These are phyloP conservation scores for Sparidentex hasta DNA, from an alignment of 2,797 vertebrate genomes.

Conservation along the genomic window DNA sequence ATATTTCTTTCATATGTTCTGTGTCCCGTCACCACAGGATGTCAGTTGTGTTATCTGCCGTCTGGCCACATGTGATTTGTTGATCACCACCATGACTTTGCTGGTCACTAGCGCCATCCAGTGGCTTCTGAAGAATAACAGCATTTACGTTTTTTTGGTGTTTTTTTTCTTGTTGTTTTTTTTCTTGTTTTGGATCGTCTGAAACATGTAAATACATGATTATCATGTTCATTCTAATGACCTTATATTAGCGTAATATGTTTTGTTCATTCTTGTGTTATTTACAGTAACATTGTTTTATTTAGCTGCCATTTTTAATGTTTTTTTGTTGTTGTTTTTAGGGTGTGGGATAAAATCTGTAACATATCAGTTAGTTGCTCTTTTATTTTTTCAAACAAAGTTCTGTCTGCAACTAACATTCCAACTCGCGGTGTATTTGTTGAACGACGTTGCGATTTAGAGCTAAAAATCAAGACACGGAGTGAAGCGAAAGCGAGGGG, in stretches of 20 bases:
- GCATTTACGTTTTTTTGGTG: constrained; percentile 37
- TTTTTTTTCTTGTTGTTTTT: not conserved
- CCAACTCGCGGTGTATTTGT: constrained; percentile 47
- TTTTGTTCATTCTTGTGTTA: constrained; percentile 66
- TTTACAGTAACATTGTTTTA: constrained; percentile 46
- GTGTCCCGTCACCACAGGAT: constrained; percentile 35
- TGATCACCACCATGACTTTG: constrained; percentile 57
- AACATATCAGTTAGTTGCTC: constrained; percentile 53
- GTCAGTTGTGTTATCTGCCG: constrained; percentile 40
- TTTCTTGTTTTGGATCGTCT: constrained; percentile 29
- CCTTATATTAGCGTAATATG: constrained; percentile 60
- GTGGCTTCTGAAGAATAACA: constrained; percentile 74
- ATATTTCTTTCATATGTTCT: constrained; percentile 33
- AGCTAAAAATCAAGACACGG: constrained; percentile 30
- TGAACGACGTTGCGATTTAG: constrained; percentile 30
- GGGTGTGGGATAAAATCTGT: constrained; percentile 25
- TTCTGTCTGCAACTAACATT: constrained; percentile 60
- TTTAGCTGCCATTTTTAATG: constrained; percentile 45
- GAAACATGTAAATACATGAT: constrained; percentile 80
- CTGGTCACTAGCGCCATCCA: constrained; percentile 81
- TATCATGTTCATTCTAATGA: constrained; percentile 71
- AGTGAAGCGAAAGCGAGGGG: constrained; percentile 4
- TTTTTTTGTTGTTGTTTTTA: constrained; percentile 18
- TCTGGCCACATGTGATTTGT: constrained; percentile 48
- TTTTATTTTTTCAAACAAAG: constrained; percentile 29